Evolutionary conservation across 2,113 vertebrate genomes (phyloP).

Genomic region (Stigmatopora argus): DNA sequence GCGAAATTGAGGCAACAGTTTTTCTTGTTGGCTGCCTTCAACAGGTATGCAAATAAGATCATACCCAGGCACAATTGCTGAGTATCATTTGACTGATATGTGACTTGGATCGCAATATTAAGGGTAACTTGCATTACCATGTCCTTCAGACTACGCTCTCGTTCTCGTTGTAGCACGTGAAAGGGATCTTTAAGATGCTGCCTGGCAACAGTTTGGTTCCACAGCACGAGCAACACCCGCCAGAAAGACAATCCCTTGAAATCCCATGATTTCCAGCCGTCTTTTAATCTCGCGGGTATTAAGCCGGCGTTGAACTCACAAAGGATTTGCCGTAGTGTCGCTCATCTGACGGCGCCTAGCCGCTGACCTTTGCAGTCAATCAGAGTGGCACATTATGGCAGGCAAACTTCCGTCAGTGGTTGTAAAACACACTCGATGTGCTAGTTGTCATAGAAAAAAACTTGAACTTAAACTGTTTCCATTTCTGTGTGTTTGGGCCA

Average conservation of each 20-base stretch:
- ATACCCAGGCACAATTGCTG: neutral
- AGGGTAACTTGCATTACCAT: neutral
- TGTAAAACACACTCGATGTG: slow-evolving; percentile 2
- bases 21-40: neutral
- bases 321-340: slow-evolving; percentile 49
- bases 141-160: neutral
- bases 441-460: slow-evolving; percentile 7
- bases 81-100: neutral
- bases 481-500: neutral
- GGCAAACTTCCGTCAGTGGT: neutral
- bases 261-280: slow-evolving; percentile 36
- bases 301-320: slow-evolving; percentile 58
- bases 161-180: slow-evolving; percentile 4
- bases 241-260: slow-evolving; percentile 54
- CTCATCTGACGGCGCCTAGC: slow-evolving; percentile 25
- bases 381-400: slow-evolving; percentile 1
- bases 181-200: slow-evolving; percentile 17
- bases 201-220: slow-evolving; percentile 19
- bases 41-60: neutral
- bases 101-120: neutral
- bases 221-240: slow-evolving; percentile 46
- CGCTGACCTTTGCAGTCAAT: slow-evolving; percentile 38
- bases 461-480: neutral
- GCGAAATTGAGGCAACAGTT: too few relatives aligned
- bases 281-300: slow-evolving; percentile 41